Conservation (phyloP, 1,140 invertebrate genomes). For the Matsumurasca onukii region DNA sequence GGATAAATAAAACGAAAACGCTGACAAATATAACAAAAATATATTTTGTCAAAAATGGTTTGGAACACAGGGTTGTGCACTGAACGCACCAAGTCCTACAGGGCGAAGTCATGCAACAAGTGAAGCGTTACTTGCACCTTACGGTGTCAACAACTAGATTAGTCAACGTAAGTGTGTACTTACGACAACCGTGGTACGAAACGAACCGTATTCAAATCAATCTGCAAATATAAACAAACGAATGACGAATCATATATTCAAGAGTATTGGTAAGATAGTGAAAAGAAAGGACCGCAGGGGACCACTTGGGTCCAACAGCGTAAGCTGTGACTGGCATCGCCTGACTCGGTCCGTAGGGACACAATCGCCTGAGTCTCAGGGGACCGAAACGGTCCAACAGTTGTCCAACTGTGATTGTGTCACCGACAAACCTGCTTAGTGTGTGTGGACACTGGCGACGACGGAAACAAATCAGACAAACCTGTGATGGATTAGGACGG, state of each 20-base stretch:
- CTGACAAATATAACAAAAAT: neutral
- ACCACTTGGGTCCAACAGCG: neutral
- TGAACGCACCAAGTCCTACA: conserved; percentile 1
- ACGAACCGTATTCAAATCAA: neutral
- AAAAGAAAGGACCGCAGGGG: conserved; percentile 1
- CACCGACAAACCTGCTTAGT: no score
- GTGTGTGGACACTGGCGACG: no score
- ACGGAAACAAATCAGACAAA: no score
- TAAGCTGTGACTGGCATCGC: neutral
- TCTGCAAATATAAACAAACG: conserved; percentile 3
- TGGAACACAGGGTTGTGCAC: conserved; percentile 5
- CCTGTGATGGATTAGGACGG: no score
- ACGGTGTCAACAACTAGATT: conserved; percentile 6
- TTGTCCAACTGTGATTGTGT: conserved; percentile 7
- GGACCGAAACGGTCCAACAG: conserved; percentile 13
- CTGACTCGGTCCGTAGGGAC: neutral
- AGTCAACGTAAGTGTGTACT: conserved; percentile 15
- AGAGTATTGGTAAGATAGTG: no score
- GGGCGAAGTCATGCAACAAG: conserved; percentile 9
- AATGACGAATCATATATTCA: neutral
- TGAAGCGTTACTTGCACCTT: no score
- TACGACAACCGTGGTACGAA: conserved; percentile 1
- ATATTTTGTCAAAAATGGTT: conserved; percentile 9
- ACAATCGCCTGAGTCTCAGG: conserved; percentile 8
- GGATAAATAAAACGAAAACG: conserved; percentile 7